Evolutionary conservation across 2,888 invertebrate genomes (phyloP).

Genomic region (Leptopilina myrica): DNA sequence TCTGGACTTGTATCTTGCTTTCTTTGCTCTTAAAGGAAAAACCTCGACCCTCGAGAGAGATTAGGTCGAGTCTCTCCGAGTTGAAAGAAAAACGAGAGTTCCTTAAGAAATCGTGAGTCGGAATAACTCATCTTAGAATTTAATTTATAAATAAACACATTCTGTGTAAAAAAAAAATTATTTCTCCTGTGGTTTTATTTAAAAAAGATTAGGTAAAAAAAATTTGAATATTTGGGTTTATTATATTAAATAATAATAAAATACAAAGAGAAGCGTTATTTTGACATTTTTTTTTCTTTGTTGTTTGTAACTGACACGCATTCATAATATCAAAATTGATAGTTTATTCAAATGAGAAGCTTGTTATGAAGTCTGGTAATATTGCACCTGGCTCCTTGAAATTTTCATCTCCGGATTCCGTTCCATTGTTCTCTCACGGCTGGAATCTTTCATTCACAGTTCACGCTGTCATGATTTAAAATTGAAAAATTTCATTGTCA

Average conservation of each 20-base stretch:
- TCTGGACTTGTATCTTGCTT: slow-evolving; percentile 17
- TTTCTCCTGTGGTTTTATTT: no score
- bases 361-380: slow-evolving; percentile 28
- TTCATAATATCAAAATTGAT: background rate
- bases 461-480: slow-evolving; percentile 22
- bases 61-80: slow-evolving; percentile 42
- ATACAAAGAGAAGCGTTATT: background rate
- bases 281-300: background rate
- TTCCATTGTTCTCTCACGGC: slow-evolving; percentile 25
- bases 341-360: background rate
- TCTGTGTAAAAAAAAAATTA: background rate
- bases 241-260: background rate
- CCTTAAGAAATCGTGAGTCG: slow-evolving; percentile 43
- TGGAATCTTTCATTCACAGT: slow-evolving; percentile 26
- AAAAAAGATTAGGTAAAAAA: no score
- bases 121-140: slow-evolving; percentile 13
- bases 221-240: no score
- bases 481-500: slow-evolving; percentile 5
- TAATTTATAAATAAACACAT: background rate
- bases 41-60: slow-evolving; percentile 45
- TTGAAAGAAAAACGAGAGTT: slow-evolving; percentile 44
- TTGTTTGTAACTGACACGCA: background rate
- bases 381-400: slow-evolving; percentile 36
- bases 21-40: slow-evolving; percentile 31
- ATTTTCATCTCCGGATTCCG: slow-evolving; percentile 30